Conservation (phyloP, 2,888 invertebrate genomes). For the Eupithecia subumbrata region DNA sequence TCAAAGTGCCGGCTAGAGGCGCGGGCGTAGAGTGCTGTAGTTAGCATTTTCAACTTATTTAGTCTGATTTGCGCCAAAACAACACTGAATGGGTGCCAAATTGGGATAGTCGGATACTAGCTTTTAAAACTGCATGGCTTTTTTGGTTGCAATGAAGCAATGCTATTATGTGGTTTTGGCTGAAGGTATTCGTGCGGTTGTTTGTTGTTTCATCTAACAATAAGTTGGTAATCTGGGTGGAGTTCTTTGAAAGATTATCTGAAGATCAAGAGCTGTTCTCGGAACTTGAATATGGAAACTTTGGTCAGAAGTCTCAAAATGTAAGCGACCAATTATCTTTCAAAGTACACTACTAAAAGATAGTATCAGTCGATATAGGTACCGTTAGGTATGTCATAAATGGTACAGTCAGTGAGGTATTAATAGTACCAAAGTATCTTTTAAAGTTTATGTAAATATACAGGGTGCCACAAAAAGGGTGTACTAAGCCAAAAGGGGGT, state of each 20-base stretch:
- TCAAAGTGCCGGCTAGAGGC: slow-evolving; percentile 45
- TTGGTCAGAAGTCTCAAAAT: background rate
- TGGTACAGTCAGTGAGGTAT: background rate
- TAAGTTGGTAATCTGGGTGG: background rate
- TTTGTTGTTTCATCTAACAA: background rate
- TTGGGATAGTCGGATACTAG: slow-evolving; percentile 1
- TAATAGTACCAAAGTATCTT: too few species aligned
- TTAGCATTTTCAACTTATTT: slow-evolving; percentile 18
- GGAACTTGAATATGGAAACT: slow-evolving; percentile 36
- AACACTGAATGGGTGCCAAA: slow-evolving; percentile 35
- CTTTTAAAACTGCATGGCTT: slow-evolving; percentile 38
- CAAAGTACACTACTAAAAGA: background rate
- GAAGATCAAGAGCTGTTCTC: background rate
- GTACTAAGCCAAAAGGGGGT: too few species aligned
- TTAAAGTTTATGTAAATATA: too few species aligned
- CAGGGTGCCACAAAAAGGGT: too few species aligned
- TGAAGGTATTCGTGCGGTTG: background rate
- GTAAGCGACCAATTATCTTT: background rate
- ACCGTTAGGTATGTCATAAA: background rate
- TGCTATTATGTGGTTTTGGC: slow-evolving; percentile 4
- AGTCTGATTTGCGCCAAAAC: slow-evolving; percentile 27
- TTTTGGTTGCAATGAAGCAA: background rate
- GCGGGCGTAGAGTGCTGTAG: slow-evolving; percentile 2
- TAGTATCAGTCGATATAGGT: background rate
- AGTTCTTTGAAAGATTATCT: background rate